phyloP scores from a whole-genome alignment of 1,140 invertebrate genomes.

The Pogonomyrmex californicus region DNA sequence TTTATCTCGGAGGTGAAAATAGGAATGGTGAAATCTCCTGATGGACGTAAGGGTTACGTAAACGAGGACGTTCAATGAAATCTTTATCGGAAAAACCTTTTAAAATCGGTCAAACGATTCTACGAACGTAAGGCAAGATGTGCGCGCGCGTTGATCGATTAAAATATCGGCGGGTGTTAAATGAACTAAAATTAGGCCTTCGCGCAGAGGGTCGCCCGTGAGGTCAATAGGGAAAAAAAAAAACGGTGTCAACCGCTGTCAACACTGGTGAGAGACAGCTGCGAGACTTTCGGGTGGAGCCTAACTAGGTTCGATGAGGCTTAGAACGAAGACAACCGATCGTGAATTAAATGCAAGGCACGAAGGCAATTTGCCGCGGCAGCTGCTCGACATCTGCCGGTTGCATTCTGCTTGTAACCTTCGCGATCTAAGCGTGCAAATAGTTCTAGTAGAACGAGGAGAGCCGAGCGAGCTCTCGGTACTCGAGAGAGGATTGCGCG shows the following conservation, averaged over 20 bases:
- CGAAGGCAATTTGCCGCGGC: constrained; percentile 74
- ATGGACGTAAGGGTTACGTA: not conserved
- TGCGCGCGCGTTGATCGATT: not conserved
- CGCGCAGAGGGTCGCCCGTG: not conserved
- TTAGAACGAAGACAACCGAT: constrained; percentile 74
- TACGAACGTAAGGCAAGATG: not conserved
- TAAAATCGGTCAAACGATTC: not conserved
- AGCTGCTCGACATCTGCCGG: constrained; percentile 83
- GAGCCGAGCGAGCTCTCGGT: not conserved
- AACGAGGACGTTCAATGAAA: not conserved
- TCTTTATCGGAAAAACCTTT: not conserved
- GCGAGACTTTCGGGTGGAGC: constrained; percentile 50
- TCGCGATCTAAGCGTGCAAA: constrained; percentile 69
- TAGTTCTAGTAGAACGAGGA: constrained; percentile 60
- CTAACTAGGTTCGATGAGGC: constrained; percentile 13
- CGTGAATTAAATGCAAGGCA: constrained; percentile 73
- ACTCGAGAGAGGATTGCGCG: constrained; percentile 26
- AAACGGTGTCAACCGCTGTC: constrained; percentile 12
- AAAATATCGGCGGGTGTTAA: not conserved
- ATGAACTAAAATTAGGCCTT: constrained; percentile 19
- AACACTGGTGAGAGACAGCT: constrained; percentile 60
- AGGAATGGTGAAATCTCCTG: not conserved
- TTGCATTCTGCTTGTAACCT: constrained; percentile 73
- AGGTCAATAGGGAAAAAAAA: constrained; percentile 8
- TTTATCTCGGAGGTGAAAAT: not conserved